Evolutionary conservation across 2,888 invertebrate genomes (phyloP), one percentile per base, ranked within the genome.

Genomic region (Mythimna vitellina): DNA sequence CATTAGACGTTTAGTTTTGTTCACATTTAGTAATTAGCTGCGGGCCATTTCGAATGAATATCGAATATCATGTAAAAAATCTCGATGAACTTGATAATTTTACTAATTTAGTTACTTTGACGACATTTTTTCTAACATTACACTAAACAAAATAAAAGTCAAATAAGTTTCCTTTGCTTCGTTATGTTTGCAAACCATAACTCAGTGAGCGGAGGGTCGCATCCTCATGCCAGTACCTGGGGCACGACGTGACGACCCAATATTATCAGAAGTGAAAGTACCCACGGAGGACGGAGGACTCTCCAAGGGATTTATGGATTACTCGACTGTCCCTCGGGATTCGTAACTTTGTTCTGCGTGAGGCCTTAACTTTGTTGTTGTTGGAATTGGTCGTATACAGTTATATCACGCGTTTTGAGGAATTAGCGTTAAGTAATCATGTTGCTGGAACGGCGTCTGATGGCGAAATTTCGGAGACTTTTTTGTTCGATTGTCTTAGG

Each of bases 251-350:
- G 85, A 80, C 86, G 70, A 73, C 82, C 78, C 80, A 79, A 85
- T 82, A 84, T 84, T 87, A 88, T 86, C 83, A 85, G 81, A 87
- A 87, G 86, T 86, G 85, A 83, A 88, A 88, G 87, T 86, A 83
- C 80, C 79, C 73, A 83, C 80, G 71, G 85, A 82, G 84, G 81
- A 84, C 81, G 53, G 70, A 78, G 65, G 78, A 81, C 84, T 87
- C 88, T 91, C 89, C 79, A 82, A 88, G 89, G 92, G 93, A 92
- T 93, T 93, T 92, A 91, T 85, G 92, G 93, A 93, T 93, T 94
- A 93, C 89, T 87, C 88, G 88, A 89, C 88, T 90, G 91, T 92
- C 92, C 91, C 90, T 85, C 83, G 89, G 90, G 93, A 90, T 91
- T 91, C 84, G 83, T 87, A 93, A 94, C 90, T 93, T 93, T 87